Base-by-base conservation (phyloP, 30 jellyfish, hydroid and myxozoan genomes). In the Aurelia coerulea region DNA sequence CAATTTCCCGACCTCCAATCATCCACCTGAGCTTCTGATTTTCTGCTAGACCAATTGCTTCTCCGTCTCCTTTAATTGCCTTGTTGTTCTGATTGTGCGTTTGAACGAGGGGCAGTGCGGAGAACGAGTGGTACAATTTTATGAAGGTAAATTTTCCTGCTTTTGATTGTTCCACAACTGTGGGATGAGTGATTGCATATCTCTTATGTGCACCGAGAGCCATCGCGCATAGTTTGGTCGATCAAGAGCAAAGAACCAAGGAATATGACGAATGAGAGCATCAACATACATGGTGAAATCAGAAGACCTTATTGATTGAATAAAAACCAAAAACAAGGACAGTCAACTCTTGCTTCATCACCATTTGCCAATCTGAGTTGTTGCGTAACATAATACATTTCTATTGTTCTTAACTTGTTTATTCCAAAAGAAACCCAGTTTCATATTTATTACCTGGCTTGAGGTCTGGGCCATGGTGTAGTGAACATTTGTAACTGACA, bases 21-120 rank as follows among this genome's bases (percentile, higher is more conserved):
- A 79, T 41, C 90, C 86, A 79, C 35, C 84, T 62, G 69, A 23
- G 65, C 54, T 14, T 18, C 37, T 35, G 64, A 41, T 79, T 65
- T 65, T 79, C 90, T 79, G 90, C 65, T 23, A 79, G 69, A 29
- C 73, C 90, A 62, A 79, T 79, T 59, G 90, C 86, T 9, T 84
- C 81, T 19, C 90, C 84, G 50, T 35, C 90, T 18, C 90, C 85
- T 65, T 23, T 23, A 23, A 23, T 23, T 23, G 29, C 29, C 29
- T 23, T 23, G 29, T 23, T 23, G 29, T 23, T 23, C 29, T 23
- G 29, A 23, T 23, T 23, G 29, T 23, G 29, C 29, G 29, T 23
- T 23, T 23, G 0, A 23, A 23, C 29, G 29, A 23, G 29, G 29
- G 29, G 29, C 29, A 23, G 29, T 23, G 29, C 29, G 29, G 29